These are phyloP conservation scores for Odontamblyopus lacepedii DNA, from an alignment of 2,797 vertebrate genomes.

Conservation along the genomic window DNA sequence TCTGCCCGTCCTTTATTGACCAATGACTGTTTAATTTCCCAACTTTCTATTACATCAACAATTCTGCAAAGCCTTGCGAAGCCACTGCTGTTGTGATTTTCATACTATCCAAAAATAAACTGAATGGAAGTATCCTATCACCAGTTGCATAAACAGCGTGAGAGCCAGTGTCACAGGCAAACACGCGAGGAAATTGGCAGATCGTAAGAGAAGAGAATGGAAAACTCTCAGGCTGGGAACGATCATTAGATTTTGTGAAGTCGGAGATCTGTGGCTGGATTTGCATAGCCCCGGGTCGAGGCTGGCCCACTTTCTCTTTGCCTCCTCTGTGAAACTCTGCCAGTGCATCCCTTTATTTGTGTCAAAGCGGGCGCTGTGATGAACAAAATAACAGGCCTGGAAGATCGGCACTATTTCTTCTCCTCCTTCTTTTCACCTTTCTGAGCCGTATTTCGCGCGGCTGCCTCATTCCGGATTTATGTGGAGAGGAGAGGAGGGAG, in stretches of 20 bases:
- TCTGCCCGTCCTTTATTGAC: neutral
- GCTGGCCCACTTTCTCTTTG: conserved; percentile 70
- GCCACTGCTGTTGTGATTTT: neutral
- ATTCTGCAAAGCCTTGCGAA: neutral
- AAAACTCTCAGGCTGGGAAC: conserved; percentile 56
- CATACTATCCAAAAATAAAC: neutral
- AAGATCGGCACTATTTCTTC: conserved; percentile 49
- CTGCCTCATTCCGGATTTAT: conserved; percentile 55
- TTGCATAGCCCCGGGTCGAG: conserved; percentile 78
- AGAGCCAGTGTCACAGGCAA: conserved; percentile 10
- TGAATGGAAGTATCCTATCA: neutral
- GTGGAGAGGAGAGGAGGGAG: conserved; percentile 35
- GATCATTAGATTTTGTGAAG: conserved; percentile 74
- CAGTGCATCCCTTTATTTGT: conserved; percentile 78
- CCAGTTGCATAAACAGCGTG: neutral
- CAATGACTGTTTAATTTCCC: neutral
- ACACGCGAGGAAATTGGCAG: conserved; percentile 46
- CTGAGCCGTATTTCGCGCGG: conserved; percentile 38
- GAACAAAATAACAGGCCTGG: conserved; percentile 73
- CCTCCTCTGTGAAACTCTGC: conserved; percentile 68
- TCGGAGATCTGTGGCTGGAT: conserved; percentile 67
- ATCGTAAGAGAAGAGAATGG: conserved; percentile 47
- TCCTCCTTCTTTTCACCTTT: conserved; percentile 2
- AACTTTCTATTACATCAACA: neutral
- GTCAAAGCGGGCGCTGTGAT: conserved; percentile 71